These are phyloP conservation scores for Berghia stephanieae DNA, from an alignment of 1,140 invertebrate species.

Conservation along the genomic window DNA sequence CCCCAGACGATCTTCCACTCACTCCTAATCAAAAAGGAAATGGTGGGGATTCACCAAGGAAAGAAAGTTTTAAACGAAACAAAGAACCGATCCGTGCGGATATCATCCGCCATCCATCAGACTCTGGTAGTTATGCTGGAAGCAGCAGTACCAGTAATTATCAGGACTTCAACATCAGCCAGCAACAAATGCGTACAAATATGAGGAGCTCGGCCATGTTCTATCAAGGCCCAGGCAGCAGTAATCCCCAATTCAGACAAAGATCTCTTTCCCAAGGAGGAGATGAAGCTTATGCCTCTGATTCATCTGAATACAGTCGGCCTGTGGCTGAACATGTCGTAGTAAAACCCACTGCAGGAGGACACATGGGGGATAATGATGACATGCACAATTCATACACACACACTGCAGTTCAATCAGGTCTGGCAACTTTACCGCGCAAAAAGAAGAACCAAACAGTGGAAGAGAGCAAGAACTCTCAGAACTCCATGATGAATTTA, in stretches of 20 bases:
- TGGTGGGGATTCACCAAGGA: constrained; percentile 42
- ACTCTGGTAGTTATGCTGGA: no score
- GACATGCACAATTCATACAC: constrained; percentile 33
- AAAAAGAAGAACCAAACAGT: constrained; percentile 42
- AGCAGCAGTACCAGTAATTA: no score
- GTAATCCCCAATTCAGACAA: constrained; percentile 14
- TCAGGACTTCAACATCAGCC: no score
- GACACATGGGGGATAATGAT: constrained; percentile 50
- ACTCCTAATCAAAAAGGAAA: constrained; percentile 46
- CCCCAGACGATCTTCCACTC: constrained; percentile 42
- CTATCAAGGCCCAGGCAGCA: background rate
- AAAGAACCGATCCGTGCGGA: constrained; percentile 54
- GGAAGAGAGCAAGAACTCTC: no score
- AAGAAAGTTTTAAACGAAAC: constrained; percentile 58
- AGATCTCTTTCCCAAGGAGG: constrained; percentile 20
- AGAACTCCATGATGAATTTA: no score
- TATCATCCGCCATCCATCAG: no score
- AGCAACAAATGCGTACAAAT: no score
- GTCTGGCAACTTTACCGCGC: constrained; percentile 58
- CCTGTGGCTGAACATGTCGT: constrained; percentile 40
- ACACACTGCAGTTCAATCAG: constrained; percentile 57
- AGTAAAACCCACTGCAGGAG: constrained; percentile 49
- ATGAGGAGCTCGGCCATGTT: background rate
- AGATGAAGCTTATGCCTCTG: constrained; percentile 24
- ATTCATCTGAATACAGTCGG: constrained; percentile 8